Conservation (phyloP, 2,113 vertebrate genomes). For the Muscicapa adusta region DNA sequence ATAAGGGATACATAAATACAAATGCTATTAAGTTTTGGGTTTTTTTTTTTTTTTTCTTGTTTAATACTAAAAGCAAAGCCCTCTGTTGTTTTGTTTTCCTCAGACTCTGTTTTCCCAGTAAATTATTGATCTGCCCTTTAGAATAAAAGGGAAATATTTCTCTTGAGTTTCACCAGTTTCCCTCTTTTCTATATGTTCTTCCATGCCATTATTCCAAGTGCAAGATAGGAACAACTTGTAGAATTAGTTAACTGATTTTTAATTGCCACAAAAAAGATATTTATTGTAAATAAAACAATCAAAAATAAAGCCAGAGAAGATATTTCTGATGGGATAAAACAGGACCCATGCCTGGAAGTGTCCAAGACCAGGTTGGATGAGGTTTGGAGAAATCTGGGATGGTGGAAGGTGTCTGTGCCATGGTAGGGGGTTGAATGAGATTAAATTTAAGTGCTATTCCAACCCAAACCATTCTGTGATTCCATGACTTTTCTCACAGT, state of each 20-base stretch:
- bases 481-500: background rate
- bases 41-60: background rate
- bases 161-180: background rate
- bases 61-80: background rate
- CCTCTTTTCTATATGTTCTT: conserved; percentile 1
- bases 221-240: background rate
- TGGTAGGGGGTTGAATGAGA: background rate
- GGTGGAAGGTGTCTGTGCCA: background rate
- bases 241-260: background rate
- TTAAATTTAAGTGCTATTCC: background rate
- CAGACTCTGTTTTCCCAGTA: background rate
- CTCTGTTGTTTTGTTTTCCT: background rate
- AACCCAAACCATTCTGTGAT: background rate
- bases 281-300: conserved; percentile 2
- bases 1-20: background rate
- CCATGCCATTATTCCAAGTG: background rate
- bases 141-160: conserved; percentile 29
- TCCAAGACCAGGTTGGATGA: accelerated
- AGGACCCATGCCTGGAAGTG: background rate
- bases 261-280: background rate
- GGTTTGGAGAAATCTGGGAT: background rate
- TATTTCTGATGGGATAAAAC: background rate
- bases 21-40: no score
- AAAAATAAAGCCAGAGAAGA: conserved; percentile 18
- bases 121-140: conserved; percentile 36